Evolutionary conservation across 2,797 vertebrate genomes (phyloP).

Genomic region (Scleropages formosus): DNA sequence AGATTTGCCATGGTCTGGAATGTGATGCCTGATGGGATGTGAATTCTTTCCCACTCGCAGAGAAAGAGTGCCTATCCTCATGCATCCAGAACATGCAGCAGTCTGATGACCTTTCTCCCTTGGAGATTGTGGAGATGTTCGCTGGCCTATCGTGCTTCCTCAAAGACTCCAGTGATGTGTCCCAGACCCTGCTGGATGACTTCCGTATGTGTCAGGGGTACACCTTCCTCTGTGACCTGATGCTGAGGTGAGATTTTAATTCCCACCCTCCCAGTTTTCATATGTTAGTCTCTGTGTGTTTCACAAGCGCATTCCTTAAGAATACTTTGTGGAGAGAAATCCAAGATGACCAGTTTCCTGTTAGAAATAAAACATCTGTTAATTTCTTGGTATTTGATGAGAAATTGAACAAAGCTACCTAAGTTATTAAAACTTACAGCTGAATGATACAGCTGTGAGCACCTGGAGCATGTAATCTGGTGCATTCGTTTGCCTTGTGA

Average conservation of each 20-base stretch:
- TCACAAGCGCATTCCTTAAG: not conserved
- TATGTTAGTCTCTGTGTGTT: not conserved
- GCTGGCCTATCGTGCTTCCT: constrained; percentile 96
- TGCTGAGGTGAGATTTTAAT: constrained; percentile 77
- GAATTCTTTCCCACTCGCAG: constrained; percentile 57
- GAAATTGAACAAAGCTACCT: not conserved
- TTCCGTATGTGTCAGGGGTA: constrained; percentile 98
- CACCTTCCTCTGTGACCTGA: constrained; percentile 92
- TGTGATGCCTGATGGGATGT: not conserved
- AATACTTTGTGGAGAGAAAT: not conserved
- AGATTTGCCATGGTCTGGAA: not conserved
- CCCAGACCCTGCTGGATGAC: constrained; percentile 91
- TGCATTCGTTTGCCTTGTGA: too few species aligned
- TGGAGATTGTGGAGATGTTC: constrained; percentile 99
- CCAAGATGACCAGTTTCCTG: not conserved
- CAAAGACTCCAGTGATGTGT: constrained; percentile 97
- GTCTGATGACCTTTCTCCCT: constrained; percentile 90
- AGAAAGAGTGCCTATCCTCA: constrained; percentile 94
- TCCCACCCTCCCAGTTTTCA: not conserved
- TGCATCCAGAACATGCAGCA: constrained; percentile 99
- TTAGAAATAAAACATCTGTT: not conserved
- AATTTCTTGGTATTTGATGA: not conserved
- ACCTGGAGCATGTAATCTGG: not conserved
- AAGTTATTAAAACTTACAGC: too few species aligned
- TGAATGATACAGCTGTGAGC: not conserved